Conservation (phyloP, 2,888 invertebrate genomes). For the Lamellibrachia satsuma region DNA sequence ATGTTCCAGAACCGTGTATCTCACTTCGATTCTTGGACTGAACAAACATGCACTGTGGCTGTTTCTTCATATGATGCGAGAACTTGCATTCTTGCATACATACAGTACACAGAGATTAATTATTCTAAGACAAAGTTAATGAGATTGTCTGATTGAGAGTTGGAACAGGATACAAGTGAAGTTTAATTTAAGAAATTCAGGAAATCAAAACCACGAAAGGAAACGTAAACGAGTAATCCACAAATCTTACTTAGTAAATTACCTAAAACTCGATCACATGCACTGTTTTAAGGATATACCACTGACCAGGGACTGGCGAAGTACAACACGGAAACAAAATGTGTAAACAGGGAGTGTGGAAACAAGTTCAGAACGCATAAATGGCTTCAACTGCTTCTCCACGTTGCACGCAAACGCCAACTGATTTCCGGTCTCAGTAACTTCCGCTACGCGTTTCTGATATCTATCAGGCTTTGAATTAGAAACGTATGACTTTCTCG, state of each 20-base stretch:
- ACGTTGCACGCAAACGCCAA: slow-evolving; percentile 14
- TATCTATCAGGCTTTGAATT: not conserved
- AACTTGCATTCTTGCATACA: not conserved
- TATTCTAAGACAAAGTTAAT: not conserved
- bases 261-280: not conserved
- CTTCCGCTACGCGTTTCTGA: not conserved
- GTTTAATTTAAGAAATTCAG: no score
- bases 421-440: not conserved
- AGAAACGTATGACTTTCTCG: not conserved
- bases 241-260: not conserved
- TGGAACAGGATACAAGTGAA: not conserved
- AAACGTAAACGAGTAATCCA: not conserved
- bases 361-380: not conserved
- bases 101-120: not conserved
- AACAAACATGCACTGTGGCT: no score
- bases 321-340: not conserved
- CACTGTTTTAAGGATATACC: not conserved
- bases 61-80: not conserved
- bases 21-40: not conserved
- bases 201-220: not conserved
- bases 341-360: not conserved
- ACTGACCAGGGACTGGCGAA: not conserved
- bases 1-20: not conserved
- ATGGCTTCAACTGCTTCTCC: slow-evolving; percentile 10
- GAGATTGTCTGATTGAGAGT: not conserved